Percentiles rank a stretch among this genome's conserved stretches.
phyloP scores from a whole-genome alignment of 2,113 vertebrate species.

The Pygoscelis antarcticus region DNA sequence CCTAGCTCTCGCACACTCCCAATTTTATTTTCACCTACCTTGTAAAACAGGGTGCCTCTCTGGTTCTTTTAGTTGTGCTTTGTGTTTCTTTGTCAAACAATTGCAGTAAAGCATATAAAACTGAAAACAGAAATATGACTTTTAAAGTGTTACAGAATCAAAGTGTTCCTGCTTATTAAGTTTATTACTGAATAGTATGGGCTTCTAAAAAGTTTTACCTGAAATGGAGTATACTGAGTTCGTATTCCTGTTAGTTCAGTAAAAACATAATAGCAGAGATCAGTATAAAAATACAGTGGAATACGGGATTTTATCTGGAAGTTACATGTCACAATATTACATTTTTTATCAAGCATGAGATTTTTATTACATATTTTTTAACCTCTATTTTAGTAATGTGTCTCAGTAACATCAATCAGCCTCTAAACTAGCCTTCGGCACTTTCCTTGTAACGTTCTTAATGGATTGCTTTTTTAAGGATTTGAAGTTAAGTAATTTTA shows the following conservation, averaged over 20 bases:
- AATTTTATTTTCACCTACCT: background rate
- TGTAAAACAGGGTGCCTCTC: background rate
- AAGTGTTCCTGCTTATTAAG: background rate
- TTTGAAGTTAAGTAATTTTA: conserved; percentile 50
- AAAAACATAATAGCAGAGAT: background rate
- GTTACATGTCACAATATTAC: background rate
- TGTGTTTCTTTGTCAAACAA: background rate
- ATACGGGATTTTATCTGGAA: conserved; percentile 19
- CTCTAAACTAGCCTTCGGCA: conserved; percentile 67
- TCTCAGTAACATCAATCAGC: conserved; percentile 52
- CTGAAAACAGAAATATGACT: background rate
- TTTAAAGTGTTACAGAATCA: background rate
- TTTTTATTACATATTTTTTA: conserved; percentile 46
- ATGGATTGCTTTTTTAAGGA: conserved; percentile 65
- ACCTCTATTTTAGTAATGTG: conserved; percentile 53
- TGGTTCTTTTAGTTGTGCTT: background rate
- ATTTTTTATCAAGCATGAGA: conserved; percentile 10
- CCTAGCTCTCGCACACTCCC: background rate
- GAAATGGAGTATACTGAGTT: background rate
- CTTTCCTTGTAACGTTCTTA: conserved; percentile 68
- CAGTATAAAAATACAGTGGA: background rate
- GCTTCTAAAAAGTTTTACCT: conserved; percentile 18
- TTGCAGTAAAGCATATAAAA: background rate
- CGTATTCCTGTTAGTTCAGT: conserved; percentile 21
- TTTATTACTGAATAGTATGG: background rate